These are phyloP conservation scores for Lymantria monacha DNA, from an alignment of 2,888 invertebrate genomes.

Conservation along the genomic window DNA sequence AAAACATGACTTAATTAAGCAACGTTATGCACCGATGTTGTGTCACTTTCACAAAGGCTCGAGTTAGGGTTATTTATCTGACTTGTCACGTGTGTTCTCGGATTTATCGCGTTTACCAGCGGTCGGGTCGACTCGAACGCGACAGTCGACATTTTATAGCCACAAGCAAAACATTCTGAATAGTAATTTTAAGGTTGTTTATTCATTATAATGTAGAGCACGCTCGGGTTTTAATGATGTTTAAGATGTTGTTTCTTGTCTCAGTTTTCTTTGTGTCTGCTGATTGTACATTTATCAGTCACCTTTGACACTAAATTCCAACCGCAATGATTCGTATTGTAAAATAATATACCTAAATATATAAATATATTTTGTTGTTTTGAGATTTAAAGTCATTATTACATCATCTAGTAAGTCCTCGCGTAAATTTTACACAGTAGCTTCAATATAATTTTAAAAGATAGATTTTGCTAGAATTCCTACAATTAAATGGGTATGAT, in stretches of 20 bases:
- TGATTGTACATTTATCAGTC: not conserved
- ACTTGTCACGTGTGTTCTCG: conserved; percentile 53
- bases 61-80: conserved; percentile 52
- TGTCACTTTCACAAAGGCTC: conserved; percentile 32
- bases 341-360: too few relatives aligned
- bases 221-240: conserved; percentile 4
- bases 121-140: conserved; percentile 28
- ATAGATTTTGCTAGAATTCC: too few relatives aligned
- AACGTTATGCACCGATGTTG: conserved; percentile 34
- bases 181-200: conserved; percentile 22
- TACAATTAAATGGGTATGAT: too few relatives aligned
- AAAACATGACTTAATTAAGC: conserved; percentile 28
- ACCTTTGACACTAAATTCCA: too few relatives aligned
- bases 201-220: conserved; percentile 8
- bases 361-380: too few relatives aligned
- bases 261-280: not conserved
- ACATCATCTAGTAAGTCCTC: too few relatives aligned
- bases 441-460: too few relatives aligned
- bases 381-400: too few relatives aligned
- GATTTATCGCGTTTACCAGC: conserved; percentile 49
- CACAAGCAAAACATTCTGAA: conserved; percentile 8
- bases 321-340: too few relatives aligned
- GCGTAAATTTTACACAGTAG: too few relatives aligned
- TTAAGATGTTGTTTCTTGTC: not conserved
- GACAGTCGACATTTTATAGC: conserved; percentile 31